Evolutionary conservation across 2,888 invertebrate genomes (phyloP).

Genomic region (Andrena bicolor): DNA sequence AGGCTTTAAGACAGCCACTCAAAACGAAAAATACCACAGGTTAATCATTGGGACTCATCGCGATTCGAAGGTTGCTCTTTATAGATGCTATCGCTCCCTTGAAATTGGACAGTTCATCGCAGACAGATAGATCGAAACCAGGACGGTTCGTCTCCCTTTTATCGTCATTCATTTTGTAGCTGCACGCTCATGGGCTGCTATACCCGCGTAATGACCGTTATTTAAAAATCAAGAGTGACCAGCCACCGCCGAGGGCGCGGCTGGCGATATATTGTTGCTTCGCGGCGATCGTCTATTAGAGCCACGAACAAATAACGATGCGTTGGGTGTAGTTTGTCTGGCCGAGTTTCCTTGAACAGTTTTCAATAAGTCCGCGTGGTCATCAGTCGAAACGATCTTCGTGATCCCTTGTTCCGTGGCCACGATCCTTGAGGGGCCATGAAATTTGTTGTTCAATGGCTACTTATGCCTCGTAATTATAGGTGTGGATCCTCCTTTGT

Average conservation of each 20-base stretch:
- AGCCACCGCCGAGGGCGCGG: conserved; percentile 70
- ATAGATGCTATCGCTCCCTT: conserved; percentile 45
- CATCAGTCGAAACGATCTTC: conserved; percentile 53
- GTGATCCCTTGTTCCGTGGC: conserved; percentile 38
- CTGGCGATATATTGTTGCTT: conserved; percentile 70
- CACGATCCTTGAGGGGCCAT: conserved; percentile 31
- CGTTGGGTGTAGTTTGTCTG: conserved; percentile 37
- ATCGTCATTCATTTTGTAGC: conserved; percentile 3
- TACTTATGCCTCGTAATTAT: neutral
- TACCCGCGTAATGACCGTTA: conserved; percentile 77
- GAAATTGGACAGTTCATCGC: conserved; percentile 56
- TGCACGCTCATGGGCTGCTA: conserved; percentile 55
- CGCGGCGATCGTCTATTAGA: conserved; percentile 68
- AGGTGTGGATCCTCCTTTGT: neutral
- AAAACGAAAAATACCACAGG: neutral
- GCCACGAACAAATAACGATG: conserved; percentile 64
- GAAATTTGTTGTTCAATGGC: conserved; percentile 15
- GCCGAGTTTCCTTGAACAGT: conserved; percentile 34
- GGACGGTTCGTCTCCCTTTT: conserved; percentile 10
- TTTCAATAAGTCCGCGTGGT: conserved; percentile 51
- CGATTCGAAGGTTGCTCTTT: conserved; percentile 42
- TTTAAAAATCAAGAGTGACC: conserved; percentile 74
- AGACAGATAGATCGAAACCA: conserved; percentile 63
- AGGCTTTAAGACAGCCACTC: no score
- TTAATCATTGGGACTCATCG: conserved; percentile 29